Evolutionary conservation across 2,888 invertebrate genomes (phyloP).

Genomic region (Prosapia bicincta): DNA sequence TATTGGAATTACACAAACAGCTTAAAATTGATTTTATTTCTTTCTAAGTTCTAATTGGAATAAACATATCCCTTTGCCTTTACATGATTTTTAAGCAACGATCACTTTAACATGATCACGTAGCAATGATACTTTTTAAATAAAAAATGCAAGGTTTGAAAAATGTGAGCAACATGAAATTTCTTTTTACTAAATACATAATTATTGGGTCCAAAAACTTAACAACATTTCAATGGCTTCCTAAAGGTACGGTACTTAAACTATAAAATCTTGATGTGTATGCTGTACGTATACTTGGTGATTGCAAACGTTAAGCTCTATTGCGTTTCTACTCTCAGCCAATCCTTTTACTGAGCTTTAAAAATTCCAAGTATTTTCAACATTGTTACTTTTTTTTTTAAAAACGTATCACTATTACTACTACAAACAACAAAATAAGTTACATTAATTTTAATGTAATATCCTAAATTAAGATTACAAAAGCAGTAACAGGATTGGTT

Average conservation of each 20-base stretch:
- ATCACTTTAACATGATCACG: neutral
- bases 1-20: conserved; percentile 7
- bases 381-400: neutral
- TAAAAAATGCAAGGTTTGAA: neutral
- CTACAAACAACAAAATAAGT: conserved; percentile 2
- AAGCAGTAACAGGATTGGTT: neutral
- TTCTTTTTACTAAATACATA: neutral
- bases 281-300: conserved; percentile 39
- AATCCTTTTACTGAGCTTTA: neutral
- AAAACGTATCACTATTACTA: neutral
- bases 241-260: conserved; percentile 32
- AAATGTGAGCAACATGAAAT: neutral
- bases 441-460: neutral
- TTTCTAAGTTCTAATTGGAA: neutral
- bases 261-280: conserved; percentile 38
- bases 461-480: neutral
- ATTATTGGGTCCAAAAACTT: neutral
- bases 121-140: neutral
- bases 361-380: neutral
- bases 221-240: conserved; percentile 26
- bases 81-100: neutral
- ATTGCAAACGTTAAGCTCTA: conserved; percentile 30
- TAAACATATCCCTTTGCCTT: neutral
- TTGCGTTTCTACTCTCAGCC: conserved; percentile 7
- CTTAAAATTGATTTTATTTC: neutral